phyloP scores from a whole-genome alignment of 2,797 vertebrate genomes.

The Eulemur mongoz region DNA sequence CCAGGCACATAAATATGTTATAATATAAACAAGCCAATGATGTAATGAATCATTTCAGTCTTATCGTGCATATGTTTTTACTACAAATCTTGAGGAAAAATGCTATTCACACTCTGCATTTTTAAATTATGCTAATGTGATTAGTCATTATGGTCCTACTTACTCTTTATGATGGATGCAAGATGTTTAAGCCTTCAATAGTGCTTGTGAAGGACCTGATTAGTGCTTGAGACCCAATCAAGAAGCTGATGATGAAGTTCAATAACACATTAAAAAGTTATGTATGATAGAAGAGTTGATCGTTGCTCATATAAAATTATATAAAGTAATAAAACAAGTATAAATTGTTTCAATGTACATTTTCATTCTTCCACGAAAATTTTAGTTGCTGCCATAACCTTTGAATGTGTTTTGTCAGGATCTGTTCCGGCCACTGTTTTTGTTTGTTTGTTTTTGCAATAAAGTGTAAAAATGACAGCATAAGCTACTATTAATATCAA shows the following conservation, averaged over 20 bases:
- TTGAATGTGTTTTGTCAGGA: slow-evolving; percentile 30
- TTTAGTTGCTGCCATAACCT: not conserved
- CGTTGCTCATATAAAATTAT: not conserved
- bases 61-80: slow-evolving; percentile 54
- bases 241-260: slow-evolving; percentile 59
- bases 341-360: slow-evolving; percentile 23
- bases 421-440: not conserved
- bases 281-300: slow-evolving; percentile 44
- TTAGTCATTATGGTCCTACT: slow-evolving; percentile 67
- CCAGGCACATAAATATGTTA: slow-evolving; percentile 59
- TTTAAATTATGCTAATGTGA: slow-evolving; percentile 71
- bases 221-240: slow-evolving; percentile 64
- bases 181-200: slow-evolving; percentile 61
- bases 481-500: not conserved
- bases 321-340: not conserved
- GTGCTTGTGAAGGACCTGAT: slow-evolving; percentile 60
- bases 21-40: slow-evolving; percentile 50
- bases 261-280: slow-evolving; percentile 68
- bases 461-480: slow-evolving; percentile 25
- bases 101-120: slow-evolving; percentile 45
- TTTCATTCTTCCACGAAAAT: slow-evolving; percentile 43
- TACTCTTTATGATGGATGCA: slow-evolving; percentile 24
- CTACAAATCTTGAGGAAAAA: slow-evolving; percentile 32
- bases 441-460: not conserved
- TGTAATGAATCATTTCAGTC: slow-evolving; percentile 61